Evolutionary conservation across 92 coral and sea anemone species (phyloP), one percentile per base, ranked within the genome.

Genomic region (Phenganax marumi): DNA sequence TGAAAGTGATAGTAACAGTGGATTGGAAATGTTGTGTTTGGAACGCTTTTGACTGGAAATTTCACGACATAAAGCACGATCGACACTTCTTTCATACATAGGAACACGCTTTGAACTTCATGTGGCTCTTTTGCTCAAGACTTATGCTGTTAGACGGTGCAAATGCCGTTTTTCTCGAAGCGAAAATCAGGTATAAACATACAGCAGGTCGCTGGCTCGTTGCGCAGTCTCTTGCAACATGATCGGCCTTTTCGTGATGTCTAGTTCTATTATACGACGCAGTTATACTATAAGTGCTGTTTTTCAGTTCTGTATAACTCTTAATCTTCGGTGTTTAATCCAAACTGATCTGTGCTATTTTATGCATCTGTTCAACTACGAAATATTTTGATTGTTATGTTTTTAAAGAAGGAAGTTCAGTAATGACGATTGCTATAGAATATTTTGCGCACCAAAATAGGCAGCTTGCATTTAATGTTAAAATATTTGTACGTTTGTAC

Each of bases 151-250:
- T 52, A 76, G n/a, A 47, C 43, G 26, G 24, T 55, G 81, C 81
- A 76, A 62, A 76, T 76, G 81, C 81, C 81, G 68, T 54, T 76
- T 25, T 76, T 76, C 50, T 76, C 81, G 52, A 76, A 76, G 81
- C 81, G 81, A 76, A 76, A 76, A 76, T 22, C 81, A 76, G 81
- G 81, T 76, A 76, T 66, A 25, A 0, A 23, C 19, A 2, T 25
- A 0, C 10, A 4, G 72, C 0, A 3, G 0, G 26, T 24, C 10
- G 46, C 33, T 16, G 66, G 22, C 70, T 22, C 21, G 16, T 66
- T 66, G 72, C 72, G 72, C 48, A 66, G 43, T 33, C 12, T 25
- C 14, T 7, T 25, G 49, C 24, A 66, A 66, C 43, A 25, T 19
- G 48, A 66, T 66, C 1, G 13, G 46, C n/a, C n/a, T 5, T 33